Evolutionary conservation across 1,140 invertebrate genomes (phyloP).

Genomic region (Calephelis virginiensis): DNA sequence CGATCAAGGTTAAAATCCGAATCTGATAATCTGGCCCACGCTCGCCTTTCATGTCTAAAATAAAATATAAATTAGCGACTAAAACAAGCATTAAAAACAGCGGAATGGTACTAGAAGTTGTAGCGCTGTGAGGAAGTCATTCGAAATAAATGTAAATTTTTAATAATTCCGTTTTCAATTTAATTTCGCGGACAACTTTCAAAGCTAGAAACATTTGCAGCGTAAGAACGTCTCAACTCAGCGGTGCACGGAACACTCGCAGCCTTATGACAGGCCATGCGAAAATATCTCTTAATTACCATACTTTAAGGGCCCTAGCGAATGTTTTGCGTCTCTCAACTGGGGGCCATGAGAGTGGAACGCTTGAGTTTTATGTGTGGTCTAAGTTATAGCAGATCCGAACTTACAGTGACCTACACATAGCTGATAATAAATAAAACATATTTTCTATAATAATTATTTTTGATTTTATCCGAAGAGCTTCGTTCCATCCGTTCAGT

Average conservation of each 20-base stretch:
- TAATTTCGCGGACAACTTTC: conserved; percentile 61
- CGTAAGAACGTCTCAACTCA: conserved; percentile 49
- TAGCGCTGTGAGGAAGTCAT: conserved; percentile 17
- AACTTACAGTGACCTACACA: no score
- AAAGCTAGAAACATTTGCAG: conserved; percentile 51
- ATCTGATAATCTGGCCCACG: no score
- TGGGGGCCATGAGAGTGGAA: conserved; percentile 43
- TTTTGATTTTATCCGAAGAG: no score
- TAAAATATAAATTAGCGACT: neutral
- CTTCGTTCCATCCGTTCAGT: no score
- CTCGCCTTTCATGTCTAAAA: no score
- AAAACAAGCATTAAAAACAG: conserved; percentile 4
- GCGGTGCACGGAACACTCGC: conserved; percentile 48
- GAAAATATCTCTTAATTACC: conserved; percentile 69
- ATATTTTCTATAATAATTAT: no score
- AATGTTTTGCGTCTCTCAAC: conserved; percentile 46
- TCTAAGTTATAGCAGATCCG: conserved; percentile 23
- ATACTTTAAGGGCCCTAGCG: conserved; percentile 61
- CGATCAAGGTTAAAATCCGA: no score
- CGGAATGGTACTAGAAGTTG: conserved; percentile 2
- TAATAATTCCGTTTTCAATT: conserved; percentile 65
- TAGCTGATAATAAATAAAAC: no score
- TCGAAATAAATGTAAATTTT: conserved; percentile 53
- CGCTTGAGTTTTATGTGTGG: conserved; percentile 48
- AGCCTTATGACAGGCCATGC: conserved; percentile 57